Base-by-base conservation (phyloP, 2,113 vertebrate genomes). In the Chelonoidis abingdonii region DNA sequence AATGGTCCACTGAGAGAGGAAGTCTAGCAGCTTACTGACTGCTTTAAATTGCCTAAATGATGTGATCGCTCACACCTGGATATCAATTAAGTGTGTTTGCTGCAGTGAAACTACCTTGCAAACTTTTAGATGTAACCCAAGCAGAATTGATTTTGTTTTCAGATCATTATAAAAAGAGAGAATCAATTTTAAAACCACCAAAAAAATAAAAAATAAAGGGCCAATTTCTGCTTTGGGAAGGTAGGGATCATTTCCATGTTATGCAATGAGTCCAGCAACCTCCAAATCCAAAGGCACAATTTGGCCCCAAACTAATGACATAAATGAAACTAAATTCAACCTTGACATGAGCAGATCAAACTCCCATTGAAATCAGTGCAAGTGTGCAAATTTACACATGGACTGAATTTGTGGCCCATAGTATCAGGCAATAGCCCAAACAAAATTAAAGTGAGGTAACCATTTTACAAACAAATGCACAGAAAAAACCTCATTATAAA, bases 261-360 rank as follows among this genome's bases (percentile, higher is more conserved):
- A 29, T 2, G 0, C 1, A 1, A 22, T 2, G 1, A 19, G 4
- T 59, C 7, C 16, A 89, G 1, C 21, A 79, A 86, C 72, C 72
- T 5, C 75, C 86, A 22, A 1, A 2, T 2, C 0, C 16, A 8
- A 86, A 38, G 10, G 53, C 4, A 24, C 4, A 49, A 8, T 57
- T 82, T 76, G 22, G 10, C 17, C 11, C 35, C 11, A 1, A 94
- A 53, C 4, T 59, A 5, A 12, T 19, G 2, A 69, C 14, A 16
- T 6, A 2, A 12, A 50, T 24, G 22, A 21, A 47, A 31, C 19
- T 22, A 38, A 22, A 1, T 21, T 57, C 69, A 65, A 90, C 17
- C 9, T 75, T 81, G 12, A 10, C 93, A 95, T 27, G 83, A 80
- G 5, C 57, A 89, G 85, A 85, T 75, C 9, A 47, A 79, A 54